phyloP scores from a whole-genome alignment of 1,140 invertebrate genomes.

The Epicauta chinensis region DNA sequence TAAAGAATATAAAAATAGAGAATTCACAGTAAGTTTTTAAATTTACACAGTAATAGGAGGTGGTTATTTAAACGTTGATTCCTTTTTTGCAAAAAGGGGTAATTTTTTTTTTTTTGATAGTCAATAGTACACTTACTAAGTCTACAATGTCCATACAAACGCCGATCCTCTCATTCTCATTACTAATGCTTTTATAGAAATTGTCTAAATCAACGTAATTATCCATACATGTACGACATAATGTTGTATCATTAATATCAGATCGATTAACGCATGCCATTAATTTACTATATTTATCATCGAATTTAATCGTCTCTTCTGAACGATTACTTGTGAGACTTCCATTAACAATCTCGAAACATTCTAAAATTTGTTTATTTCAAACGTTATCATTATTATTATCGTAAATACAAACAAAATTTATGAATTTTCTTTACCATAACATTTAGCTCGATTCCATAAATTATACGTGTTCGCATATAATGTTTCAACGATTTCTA shows the following conservation, averaged over 20 bases:
- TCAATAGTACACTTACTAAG: slow-evolving; percentile 42
- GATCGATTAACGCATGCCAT: slow-evolving; percentile 41
- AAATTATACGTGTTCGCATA: slow-evolving; percentile 46
- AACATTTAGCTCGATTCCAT: slow-evolving; percentile 51
- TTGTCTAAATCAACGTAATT: slow-evolving; percentile 47
- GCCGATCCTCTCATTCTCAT: slow-evolving; percentile 48
- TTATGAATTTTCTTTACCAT: slow-evolving; percentile 40
- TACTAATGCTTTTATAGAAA: slow-evolving; percentile 50
- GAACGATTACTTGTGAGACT: slow-evolving; percentile 38
- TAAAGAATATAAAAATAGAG: too few species aligned
- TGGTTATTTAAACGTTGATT: too few species aligned
- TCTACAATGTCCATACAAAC: slow-evolving; percentile 56
- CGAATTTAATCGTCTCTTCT: slow-evolving; percentile 46
- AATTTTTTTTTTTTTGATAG: slow-evolving; percentile 12
- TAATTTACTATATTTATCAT: slow-evolving; percentile 44
- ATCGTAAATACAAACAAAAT: slow-evolving; percentile 2
- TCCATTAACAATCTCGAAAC: slow-evolving; percentile 44
- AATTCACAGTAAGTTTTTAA: too few species aligned
- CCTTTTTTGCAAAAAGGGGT: too few species aligned
- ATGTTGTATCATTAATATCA: slow-evolving; percentile 37
- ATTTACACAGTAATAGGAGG: too few species aligned
- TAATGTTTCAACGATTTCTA: slow-evolving; percentile 47
- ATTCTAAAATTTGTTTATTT: slow-evolving; percentile 43
- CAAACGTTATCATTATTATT: slow-evolving; percentile 7
- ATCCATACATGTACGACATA: slow-evolving; percentile 48